Base-by-base conservation (phyloP, 2,797 vertebrate genomes). In the Danio choprae region DNA sequence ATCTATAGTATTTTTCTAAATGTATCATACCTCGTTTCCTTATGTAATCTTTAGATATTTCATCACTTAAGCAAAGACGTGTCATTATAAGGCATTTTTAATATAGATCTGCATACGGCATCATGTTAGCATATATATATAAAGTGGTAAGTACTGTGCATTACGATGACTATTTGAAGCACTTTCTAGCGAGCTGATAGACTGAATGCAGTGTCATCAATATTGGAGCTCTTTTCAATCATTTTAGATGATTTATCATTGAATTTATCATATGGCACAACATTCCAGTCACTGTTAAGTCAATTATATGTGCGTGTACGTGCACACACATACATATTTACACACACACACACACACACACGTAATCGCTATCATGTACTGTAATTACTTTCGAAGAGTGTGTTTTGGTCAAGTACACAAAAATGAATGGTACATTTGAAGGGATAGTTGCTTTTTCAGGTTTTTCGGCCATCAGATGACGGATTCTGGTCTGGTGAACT, bases 211-310 rank as follows among this genome's bases (percentile, higher is more conserved):
- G 72, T 84, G 83, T 77, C 77, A 82, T 79, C 78, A 76, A 82
- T 73, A 81, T 76, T 79, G 78, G 81, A 82, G 83, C 79, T 84
- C 60, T 81, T 79, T 84, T 77, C 22, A 84, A 62, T 81, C 36
- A 79, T 76, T 83, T 67, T 75, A 58, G 70, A 40, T 46, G 44
- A 60, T 46, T 29, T 36, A 58, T 58, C 60, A 83, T 81, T 86
- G 68, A 84, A 76, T 79, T 81, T 41, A 73, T 86, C 75, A 81
- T 80, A 82, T 81, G 67, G 83, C 83, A 84, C 81, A 84, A 86
- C 85, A 86, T 86, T 86, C 85, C 85, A 86, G 81, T 80, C 82
- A 86, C 80, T 79, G 65, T 86, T 73, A 74, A 79, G 79, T 83
- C 81, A 81, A 64, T 79, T 81, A 83, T 67, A 60, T 80, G 81